Conservation (phyloP, 1,140 invertebrate genomes). For the Arion vulgaris region DNA sequence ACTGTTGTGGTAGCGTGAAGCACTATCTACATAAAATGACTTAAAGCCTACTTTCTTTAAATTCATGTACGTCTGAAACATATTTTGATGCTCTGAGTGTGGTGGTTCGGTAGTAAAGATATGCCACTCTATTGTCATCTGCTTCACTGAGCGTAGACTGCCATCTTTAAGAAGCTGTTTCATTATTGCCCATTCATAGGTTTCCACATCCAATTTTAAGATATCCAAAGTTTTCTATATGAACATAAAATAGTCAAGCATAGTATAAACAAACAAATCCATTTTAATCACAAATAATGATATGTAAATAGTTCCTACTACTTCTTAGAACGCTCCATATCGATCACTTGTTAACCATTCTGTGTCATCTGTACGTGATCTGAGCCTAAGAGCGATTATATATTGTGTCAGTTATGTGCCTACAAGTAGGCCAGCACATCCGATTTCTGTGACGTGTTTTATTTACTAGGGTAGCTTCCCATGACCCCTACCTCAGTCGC, state of each 20-base stretch:
- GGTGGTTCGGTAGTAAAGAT: constrained; percentile 40
- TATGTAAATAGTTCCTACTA: too few species aligned
- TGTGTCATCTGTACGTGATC: too few species aligned
- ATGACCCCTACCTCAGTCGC: too few species aligned
- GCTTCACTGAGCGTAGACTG: constrained; percentile 11
- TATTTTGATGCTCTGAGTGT: constrained; percentile 2
- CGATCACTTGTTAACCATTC: too few species aligned
- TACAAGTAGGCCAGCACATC: too few species aligned
- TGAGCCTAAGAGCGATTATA: too few species aligned
- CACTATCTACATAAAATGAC: constrained; percentile 8
- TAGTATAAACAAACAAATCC: too few species aligned
- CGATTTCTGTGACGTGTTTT: too few species aligned
- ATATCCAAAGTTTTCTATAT: constrained; percentile 39
- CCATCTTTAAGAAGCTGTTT: constrained; percentile 27
- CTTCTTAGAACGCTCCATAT: too few species aligned
- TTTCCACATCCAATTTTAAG: constrained; percentile 43
- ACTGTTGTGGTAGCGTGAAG: neutral
- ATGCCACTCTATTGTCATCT: constrained; percentile 41
- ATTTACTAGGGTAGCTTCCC: too few species aligned
- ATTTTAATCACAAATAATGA: too few species aligned
- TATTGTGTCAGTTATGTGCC: too few species aligned
- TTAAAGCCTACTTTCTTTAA: constrained; percentile 28
- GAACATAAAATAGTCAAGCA: neutral
- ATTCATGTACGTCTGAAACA: constrained; percentile 25
- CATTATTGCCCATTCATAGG: constrained; percentile 42